Evolutionary conservation across 2,113 vertebrate genomes (phyloP).

Genomic region (Apodemus speciosus): DNA sequence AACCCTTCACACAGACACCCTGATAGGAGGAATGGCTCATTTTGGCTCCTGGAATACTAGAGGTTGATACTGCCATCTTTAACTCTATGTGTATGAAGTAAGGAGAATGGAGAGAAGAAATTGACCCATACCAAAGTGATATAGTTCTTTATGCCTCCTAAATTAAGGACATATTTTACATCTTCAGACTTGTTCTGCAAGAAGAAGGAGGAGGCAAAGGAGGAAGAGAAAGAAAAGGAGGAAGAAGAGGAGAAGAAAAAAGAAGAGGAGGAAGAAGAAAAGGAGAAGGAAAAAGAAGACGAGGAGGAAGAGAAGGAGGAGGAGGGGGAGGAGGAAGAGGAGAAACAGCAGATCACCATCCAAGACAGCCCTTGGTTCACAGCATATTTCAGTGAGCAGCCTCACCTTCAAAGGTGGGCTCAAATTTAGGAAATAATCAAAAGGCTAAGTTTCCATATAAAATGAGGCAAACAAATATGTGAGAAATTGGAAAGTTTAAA

Average conservation of each 20-base stretch:
- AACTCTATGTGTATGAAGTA: neutral
- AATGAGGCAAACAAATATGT: neutral
- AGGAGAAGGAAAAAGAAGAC: too few species aligned
- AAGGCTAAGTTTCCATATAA: neutral
- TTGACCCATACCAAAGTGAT: neutral
- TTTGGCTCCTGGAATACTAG: neutral
- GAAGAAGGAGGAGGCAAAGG: too few species aligned
- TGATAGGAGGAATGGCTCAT: neutral
- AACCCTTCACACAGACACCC: neutral
- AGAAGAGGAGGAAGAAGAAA: rapidly evolving
- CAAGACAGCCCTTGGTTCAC: neutral
- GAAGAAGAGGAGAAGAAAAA: too few species aligned
- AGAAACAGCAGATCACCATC: neutral
- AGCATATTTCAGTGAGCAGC: neutral
- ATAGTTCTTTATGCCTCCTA: neutral
- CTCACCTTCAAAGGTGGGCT: neutral
- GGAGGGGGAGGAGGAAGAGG: too few species aligned
- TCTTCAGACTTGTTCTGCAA: neutral
- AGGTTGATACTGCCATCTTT: neutral
- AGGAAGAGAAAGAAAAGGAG: too few species aligned
- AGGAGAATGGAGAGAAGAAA: neutral
- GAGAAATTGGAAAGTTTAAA: neutral
- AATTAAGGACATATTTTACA: neutral
- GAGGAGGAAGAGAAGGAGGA: too few species aligned
- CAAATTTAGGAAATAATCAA: neutral